Evolutionary conservation across 1,140 invertebrate genomes (phyloP).

Genomic region (Luehdorfia chinensis): DNA sequence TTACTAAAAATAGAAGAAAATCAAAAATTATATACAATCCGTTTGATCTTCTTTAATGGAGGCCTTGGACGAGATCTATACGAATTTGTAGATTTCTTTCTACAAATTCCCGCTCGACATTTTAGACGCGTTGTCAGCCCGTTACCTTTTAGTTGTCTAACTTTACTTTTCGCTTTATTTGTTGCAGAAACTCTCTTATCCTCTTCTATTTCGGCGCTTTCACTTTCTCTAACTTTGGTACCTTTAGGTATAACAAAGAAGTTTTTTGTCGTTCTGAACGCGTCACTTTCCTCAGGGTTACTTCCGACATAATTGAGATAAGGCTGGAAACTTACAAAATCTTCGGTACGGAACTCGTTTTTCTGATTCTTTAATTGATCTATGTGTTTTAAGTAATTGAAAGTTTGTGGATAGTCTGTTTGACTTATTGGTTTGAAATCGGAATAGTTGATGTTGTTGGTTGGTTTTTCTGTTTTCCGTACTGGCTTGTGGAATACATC

Average conservation of each 20-base stretch:
- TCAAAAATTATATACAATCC: conserved; percentile 19
- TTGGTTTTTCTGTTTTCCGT: no score
- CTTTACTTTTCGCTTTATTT: conserved; percentile 30
- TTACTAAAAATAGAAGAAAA: no score
- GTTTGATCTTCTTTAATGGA: conserved; percentile 32
- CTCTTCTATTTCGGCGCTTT: conserved; percentile 20
- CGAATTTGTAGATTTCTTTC: conserved; percentile 23
- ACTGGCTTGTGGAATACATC: no score
- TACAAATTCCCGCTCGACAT: conserved; percentile 44
- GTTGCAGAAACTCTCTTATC: conserved; percentile 24
- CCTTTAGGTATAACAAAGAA: conserved; percentile 47
- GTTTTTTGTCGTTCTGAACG: conserved; percentile 57
- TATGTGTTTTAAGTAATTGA: no score
- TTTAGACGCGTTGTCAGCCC: conserved; percentile 27
- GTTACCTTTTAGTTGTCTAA: conserved; percentile 31
- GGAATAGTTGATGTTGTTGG: no score
- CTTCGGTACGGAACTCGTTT: no score
- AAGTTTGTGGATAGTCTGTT: no score
- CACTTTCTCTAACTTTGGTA: conserved; percentile 16
- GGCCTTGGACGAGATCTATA: conserved; percentile 22
- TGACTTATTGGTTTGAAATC: no score
- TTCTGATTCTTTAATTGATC: no score
- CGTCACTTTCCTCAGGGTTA: conserved; percentile 45
- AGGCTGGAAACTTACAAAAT: no score
- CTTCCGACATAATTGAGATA: no score